phyloP scores from a whole-genome alignment of 2,888 invertebrate genomes.

The Aproaerema taeniolella region DNA sequence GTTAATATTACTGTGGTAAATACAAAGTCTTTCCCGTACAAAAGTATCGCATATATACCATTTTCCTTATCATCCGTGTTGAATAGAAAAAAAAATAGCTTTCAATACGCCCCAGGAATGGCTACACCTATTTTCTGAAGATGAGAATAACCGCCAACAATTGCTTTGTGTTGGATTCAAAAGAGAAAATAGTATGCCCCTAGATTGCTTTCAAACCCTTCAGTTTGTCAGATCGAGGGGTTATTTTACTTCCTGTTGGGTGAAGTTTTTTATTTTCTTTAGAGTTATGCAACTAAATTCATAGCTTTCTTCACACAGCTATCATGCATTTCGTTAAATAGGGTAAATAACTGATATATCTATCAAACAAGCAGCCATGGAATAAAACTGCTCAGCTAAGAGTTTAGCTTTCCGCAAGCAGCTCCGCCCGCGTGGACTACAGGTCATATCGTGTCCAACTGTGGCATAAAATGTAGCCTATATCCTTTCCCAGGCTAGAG shows the following conservation, averaged over 20 bases:
- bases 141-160: slow-evolving; percentile 56
- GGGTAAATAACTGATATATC: no score
- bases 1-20: slow-evolving; percentile 10
- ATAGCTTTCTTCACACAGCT: no score
- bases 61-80: slow-evolving; percentile 25
- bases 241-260: slow-evolving; percentile 56
- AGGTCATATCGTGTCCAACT: no score
- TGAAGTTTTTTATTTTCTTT: slow-evolving; percentile 37
- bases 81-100: slow-evolving; percentile 37
- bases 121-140: slow-evolving; percentile 44
- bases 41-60: not conserved
- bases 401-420: no score
- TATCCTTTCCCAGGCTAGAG: no score
- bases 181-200: slow-evolving; percentile 50
- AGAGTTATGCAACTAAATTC: no score
- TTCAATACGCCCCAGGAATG: slow-evolving; percentile 30
- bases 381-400: no score
- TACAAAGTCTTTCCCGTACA: not conserved
- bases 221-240: slow-evolving; percentile 50
- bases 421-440: no score
- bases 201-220: slow-evolving; percentile 62
- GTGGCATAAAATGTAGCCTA: no score
- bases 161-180: slow-evolving; percentile 58
- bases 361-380: no score
- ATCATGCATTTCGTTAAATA: no score